These are phyloP conservation scores for Pachymerium ferrugineum DNA, from an alignment of 2,888 invertebrate species.

Conservation along the genomic window DNA sequence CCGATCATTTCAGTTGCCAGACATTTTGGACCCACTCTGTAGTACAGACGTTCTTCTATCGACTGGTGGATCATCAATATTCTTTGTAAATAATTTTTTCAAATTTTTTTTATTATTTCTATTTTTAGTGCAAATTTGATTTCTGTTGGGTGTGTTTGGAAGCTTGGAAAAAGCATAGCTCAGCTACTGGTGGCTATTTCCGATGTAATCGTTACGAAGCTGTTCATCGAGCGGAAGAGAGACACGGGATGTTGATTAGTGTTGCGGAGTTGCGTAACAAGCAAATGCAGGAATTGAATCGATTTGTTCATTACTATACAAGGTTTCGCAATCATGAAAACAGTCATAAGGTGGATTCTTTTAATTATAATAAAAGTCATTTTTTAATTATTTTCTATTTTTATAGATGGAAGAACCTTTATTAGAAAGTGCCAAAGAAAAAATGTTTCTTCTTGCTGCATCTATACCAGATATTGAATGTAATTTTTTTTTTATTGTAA, in stretches of 20 bases:
- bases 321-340: conserved; percentile 62
- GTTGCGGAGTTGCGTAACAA: conserved; percentile 57
- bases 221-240: conserved; percentile 59
- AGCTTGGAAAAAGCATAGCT: conserved; percentile 64
- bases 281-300: conserved; percentile 58
- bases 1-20: too few species aligned
- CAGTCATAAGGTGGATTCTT: conserved; percentile 51
- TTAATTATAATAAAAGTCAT: background rate
- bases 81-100: background rate
- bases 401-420: conserved; percentile 59
- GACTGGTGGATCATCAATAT: background rate
- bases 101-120: conserved; percentile 9
- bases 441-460: conserved; percentile 58
- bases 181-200: conserved; percentile 64
- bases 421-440: conserved; percentile 55
- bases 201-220: conserved; percentile 61
- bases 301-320: conserved; percentile 62
- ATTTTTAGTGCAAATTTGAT: conserved; percentile 61
- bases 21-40: too few species aligned
- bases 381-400: conserved; percentile 34
- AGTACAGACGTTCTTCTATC: background rate
- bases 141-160: conserved; percentile 69
- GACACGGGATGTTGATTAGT: conserved; percentile 54
- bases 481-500: background rate
- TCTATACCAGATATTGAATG: conserved; percentile 45